Percentiles rank a stretch among this genome's conserved stretches.
These are phyloP conservation scores for Trilocha varians DNA, from an alignment of 2,888 invertebrate species.

Conservation along the genomic window DNA sequence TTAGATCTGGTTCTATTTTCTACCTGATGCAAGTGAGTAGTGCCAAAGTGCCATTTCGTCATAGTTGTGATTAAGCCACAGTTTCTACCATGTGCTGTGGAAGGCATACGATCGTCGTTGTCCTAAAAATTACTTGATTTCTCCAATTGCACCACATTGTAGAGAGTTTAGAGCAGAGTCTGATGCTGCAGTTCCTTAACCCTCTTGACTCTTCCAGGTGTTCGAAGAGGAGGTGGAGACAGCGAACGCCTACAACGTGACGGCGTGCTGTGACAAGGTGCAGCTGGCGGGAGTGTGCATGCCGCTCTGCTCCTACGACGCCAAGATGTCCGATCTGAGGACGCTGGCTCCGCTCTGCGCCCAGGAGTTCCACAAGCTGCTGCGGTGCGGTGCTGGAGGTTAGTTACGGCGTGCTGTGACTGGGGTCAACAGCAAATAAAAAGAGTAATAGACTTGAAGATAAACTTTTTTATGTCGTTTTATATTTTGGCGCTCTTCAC, in stretches of 20 bases:
- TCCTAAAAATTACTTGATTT: no score
- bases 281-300: constrained; percentile 79
- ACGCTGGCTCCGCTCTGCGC: constrained; percentile 81
- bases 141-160: no score
- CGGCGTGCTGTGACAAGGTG: constrained; percentile 82
- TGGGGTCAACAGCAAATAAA: background rate
- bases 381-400: constrained; percentile 77
- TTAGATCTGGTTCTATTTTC: no score
- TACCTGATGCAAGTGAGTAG: no score
- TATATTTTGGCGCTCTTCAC: no score
- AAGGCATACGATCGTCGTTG: no score
- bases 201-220: constrained; percentile 40
- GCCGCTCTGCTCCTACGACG: constrained; percentile 86
- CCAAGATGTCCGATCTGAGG: constrained; percentile 85
- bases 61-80: no score
- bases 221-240: constrained; percentile 74
- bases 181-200: background rate
- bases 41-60: no score
- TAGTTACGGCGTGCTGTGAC: constrained; percentile 1
- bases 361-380: constrained; percentile 82
- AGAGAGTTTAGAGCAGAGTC: background rate
- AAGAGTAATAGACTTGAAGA: no score
- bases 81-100: no score
- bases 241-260: constrained; percentile 81
- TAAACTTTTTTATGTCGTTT: background rate